Base-by-base conservation (phyloP, 2,797 vertebrate genomes). In the Lagodon rhomboides region DNA sequence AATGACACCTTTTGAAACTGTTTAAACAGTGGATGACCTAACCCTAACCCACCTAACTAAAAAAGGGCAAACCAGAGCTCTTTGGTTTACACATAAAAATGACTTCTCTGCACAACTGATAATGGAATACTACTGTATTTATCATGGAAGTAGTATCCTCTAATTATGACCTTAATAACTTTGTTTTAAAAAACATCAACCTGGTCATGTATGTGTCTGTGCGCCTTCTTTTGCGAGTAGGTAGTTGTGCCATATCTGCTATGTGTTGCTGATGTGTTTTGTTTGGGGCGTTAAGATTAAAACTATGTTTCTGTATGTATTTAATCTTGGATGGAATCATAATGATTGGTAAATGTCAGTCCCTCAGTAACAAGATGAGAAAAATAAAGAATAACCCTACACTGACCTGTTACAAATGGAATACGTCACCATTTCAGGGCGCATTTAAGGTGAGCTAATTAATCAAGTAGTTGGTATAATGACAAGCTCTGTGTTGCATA, bases 401-500 rank as follows among this genome's bases (percentile, higher is more conserved):
- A 15, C 8, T 54, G 25, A 44, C 12, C 13, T 22, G n/a, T 20
- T 60, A 25, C 16, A 61, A 27, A 63, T 2, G 8, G 13, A 46
- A n/a, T 16, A 49, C 13, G 27, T 34, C 16, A 50, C 3, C 12
- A 41, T 38, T 9, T 41, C 25, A 49, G 16, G 6, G 13, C 20
- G 3, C 3, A 20, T 77, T 30, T 44, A 15, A 67, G 9, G 18
- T 20, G 4, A 65, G 41, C 13, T 34, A 30, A 54, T 20, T 0
- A 59, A 23, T 64, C 22, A 27, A 16, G 4, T 9, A 18, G 13
- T 10, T 55, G 20, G 3, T n/a, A 13, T 22, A 55, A 3, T 44
- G 18, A 51, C 15, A 71, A 16, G 13, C 38, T 43, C 12, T 34
- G 7, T 30, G 51, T 77, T 77, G 51, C 59, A 49, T 41, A n/a